These are phyloP conservation scores for Atta cephalotes DNA, from an alignment of 1,140 invertebrate species.

Conservation along the genomic window DNA sequence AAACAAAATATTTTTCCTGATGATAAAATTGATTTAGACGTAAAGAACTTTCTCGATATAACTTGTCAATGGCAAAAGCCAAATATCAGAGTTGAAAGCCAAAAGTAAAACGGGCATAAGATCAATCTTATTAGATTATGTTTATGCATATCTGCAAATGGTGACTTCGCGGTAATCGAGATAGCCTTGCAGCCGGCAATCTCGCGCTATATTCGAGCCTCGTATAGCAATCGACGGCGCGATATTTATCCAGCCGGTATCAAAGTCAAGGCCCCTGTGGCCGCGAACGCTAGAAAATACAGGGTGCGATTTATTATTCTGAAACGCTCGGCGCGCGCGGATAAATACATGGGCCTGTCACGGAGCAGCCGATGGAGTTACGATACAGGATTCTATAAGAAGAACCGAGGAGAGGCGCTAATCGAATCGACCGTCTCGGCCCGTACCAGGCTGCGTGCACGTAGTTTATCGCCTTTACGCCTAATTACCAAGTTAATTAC, in stretches of 20 bases:
- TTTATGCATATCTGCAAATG: slow-evolving; percentile 40
- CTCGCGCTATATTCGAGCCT: slow-evolving; percentile 31
- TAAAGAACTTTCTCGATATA: background rate
- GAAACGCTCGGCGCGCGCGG: slow-evolving; percentile 31
- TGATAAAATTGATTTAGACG: background rate
- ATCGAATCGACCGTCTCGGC: slow-evolving; percentile 49
- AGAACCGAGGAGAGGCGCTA: slow-evolving; percentile 54
- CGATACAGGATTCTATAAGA: slow-evolving; percentile 56
- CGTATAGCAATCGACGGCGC: slow-evolving; percentile 54
- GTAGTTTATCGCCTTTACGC: slow-evolving; percentile 70
- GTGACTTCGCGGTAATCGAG: slow-evolving; percentile 33
- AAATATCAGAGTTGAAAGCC: background rate
- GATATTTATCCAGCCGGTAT: slow-evolving; percentile 66
- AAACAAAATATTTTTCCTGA: background rate
- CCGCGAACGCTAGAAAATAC: slow-evolving; percentile 45
- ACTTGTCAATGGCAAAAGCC: background rate
- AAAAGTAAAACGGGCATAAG: background rate
- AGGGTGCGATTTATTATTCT: slow-evolving; percentile 65
- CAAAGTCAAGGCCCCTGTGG: slow-evolving; percentile 44
- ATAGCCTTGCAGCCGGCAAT: background rate
- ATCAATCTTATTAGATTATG: slow-evolving; percentile 21
- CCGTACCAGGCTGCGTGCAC: slow-evolving; percentile 4
- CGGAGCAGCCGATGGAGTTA: slow-evolving; percentile 61
- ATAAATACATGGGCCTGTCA: slow-evolving; percentile 57
- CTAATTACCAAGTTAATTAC: slow-evolving; percentile 73